Conservation (phyloP, 2,113 vertebrate species). For the Morone saxatilis region DNA sequence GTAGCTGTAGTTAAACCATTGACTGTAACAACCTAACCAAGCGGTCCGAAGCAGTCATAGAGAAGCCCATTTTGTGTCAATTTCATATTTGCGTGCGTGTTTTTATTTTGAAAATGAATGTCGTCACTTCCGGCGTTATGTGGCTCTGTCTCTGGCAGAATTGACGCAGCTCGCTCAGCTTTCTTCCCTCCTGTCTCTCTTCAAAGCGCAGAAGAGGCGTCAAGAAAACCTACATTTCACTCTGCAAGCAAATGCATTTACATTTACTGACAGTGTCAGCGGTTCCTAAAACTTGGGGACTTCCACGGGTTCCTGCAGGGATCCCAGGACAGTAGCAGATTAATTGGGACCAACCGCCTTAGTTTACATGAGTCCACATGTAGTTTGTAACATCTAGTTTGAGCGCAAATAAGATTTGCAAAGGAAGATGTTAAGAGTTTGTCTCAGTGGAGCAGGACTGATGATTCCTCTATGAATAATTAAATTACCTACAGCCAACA, state of each 20-base stretch:
- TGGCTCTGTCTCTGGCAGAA: background rate
- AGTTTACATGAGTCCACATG: background rate
- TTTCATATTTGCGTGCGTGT: background rate
- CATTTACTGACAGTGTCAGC: background rate
- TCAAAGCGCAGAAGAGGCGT: conserved; percentile 79
- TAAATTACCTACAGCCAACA: background rate
- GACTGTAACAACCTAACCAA: background rate
- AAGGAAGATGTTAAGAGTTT: background rate
- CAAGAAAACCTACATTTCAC: conserved; percentile 82
- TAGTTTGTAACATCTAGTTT: background rate
- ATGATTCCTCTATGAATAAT: background rate
- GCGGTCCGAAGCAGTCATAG: fast-evolving
- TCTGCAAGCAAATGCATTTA: conserved; percentile 12
- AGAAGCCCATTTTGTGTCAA: background rate
- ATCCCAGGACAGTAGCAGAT: background rate
- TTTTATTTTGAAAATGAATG: conserved; percentile 17
- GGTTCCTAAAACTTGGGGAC: background rate
- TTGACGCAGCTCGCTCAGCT: conserved; percentile 41
- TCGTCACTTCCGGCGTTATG: background rate
- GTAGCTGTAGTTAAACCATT: background rate
- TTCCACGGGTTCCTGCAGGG: background rate
- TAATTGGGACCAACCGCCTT: background rate
- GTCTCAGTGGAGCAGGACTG: background rate
- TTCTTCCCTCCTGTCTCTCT: conserved; percentile 56
- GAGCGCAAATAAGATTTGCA: background rate